Evolutionary conservation across 2,888 invertebrate genomes (phyloP), one percentile per base, ranked within the genome.

Genomic region (Caenorhabditis parvicauda): DNA sequence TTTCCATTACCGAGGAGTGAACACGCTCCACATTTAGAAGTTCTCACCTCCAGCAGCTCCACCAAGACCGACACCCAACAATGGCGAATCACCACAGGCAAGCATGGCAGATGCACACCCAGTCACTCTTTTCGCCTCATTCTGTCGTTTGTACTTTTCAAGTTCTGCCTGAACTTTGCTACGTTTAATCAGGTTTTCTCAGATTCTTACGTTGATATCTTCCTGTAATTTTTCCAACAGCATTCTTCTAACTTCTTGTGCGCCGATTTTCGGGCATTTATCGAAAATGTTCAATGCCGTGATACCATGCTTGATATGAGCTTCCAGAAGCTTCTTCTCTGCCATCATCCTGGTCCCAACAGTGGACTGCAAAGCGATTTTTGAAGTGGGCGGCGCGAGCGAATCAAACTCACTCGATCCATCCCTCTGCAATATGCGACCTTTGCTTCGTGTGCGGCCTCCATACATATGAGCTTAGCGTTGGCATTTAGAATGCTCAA

Each of bases 21-120:
- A n/a, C n/a, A n/a, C n/a, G n/a, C n/a, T n/a, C n/a, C n/a, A n/a
- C n/a, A 19, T 19, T 9, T 51, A 4, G n/a, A 24, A 5, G 17
- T 19, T 7, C 42, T 37, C 5, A 56, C 58, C 67, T 7, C 64
- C 54, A 0, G 72, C 67, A 0, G 72, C 72, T 14, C 64, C 58
- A 6, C 63, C 70, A 9, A 72, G 52, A 14, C 79, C 79, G 28
- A 79, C 46, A 19, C 79, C 79, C 22, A 79, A 62, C n/a, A 79
- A 64, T 5, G 71, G 68, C 2, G 73, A 73, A 49, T 79, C 79
- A 4, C 79, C 79, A 49, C 79, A 79, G n/a, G 79, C 79, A 2
- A 77, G 59, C 70, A 75, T 64, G 29, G 76, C 76, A 7, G 64
- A 64, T 2, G 58, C 65, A 51, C 70, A 67, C 12, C 65, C 64